These are phyloP conservation scores for Holocentrus rufus DNA, from an alignment of 2,797 vertebrate species.

Conservation along the genomic window DNA sequence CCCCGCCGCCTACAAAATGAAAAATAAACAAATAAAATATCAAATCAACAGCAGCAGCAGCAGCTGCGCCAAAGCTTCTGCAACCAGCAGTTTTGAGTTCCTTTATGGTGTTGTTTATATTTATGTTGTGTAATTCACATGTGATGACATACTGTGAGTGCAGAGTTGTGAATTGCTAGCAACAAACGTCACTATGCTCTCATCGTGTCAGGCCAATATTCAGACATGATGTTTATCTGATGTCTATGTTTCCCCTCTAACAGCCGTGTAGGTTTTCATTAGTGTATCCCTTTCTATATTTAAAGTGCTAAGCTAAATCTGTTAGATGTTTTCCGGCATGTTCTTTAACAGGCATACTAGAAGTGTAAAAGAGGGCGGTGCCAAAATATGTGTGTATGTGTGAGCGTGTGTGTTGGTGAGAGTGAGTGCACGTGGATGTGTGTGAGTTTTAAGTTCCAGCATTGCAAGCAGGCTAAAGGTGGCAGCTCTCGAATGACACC, in stretches of 20 bases:
- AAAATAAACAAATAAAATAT: constrained; percentile 14
- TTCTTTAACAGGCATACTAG: constrained; percentile 53
- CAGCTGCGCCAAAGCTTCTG: constrained; percentile 4
- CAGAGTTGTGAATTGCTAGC: constrained; percentile 8
- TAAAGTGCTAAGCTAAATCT: constrained; percentile 68
- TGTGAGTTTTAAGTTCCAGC: constrained; percentile 61
- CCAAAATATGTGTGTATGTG: constrained; percentile 25
- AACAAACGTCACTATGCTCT: constrained; percentile 27
- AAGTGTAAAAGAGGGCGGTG: constrained; percentile 46
- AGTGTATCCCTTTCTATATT: constrained; percentile 66
- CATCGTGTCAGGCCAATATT: constrained; percentile 48
- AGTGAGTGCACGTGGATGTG: constrained; percentile 26
- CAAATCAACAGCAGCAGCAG: neutral
- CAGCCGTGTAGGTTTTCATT: constrained; percentile 64
- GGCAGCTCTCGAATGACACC: constrained; percentile 64
- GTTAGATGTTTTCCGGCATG: constrained; percentile 68
- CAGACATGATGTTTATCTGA: constrained; percentile 59
- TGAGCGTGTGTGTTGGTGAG: constrained; percentile 13
- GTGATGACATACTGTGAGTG: constrained; percentile 16
- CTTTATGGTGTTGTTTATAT: constrained; percentile 11
- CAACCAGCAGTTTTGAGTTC: constrained; percentile 18
- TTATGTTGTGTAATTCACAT: constrained; percentile 31
- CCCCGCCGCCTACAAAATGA: constrained; percentile 39
- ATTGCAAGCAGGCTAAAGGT: constrained; percentile 53
- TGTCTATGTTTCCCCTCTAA: constrained; percentile 65